Conservation (phyloP, 2,888 invertebrate species). For the Drosophila putrida region DNA sequence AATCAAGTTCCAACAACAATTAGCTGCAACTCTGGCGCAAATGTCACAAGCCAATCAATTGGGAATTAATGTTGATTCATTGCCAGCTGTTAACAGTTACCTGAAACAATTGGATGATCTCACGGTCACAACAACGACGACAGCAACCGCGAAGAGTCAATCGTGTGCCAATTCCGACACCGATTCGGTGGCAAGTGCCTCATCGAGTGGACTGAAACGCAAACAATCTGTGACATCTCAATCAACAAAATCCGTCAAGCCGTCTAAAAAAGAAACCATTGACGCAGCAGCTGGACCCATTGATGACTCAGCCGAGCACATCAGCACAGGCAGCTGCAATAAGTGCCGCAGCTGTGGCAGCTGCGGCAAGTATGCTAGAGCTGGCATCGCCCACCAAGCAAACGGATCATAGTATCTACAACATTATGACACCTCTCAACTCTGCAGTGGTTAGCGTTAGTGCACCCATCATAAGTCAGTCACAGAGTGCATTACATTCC, state of each 20-base stretch:
- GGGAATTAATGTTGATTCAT: constrained; percentile 43
- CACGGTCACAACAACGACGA: constrained; percentile 17
- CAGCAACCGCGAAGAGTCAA: constrained; percentile 25
- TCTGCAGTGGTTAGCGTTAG: constrained; percentile 29
- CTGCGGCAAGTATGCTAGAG: constrained; percentile 57
- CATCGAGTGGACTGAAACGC: constrained; percentile 63
- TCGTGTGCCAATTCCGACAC: constrained; percentile 74
- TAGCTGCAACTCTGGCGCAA: constrained; percentile 47
- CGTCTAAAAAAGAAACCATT: constrained; percentile 47
- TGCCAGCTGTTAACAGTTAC: constrained; percentile 45
- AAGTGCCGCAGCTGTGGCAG: constrained; percentile 45
- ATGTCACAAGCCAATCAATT: constrained; percentile 26
- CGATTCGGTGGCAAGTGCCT: constrained; percentile 69
- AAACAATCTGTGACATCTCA: constrained; percentile 4
- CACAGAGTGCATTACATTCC: constrained; percentile 69
- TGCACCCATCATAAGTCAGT: not conserved
- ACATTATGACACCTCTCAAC: constrained; percentile 66
- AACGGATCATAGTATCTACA: constrained; percentile 84
- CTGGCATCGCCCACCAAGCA: constrained; percentile 77
- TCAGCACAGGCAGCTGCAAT: constrained; percentile 65
- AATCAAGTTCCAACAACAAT: constrained; percentile 54
- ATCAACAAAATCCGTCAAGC: constrained; percentile 27
- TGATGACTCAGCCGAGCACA: constrained; percentile 59
- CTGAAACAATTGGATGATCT: constrained; percentile 67
- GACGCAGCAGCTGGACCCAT: constrained; percentile 50